Percentiles rank a stretch among this genome's conserved stretches.
These are phyloP conservation scores for Apogon hyalosoma DNA, from an alignment of 2,797 vertebrate species.

Conservation along the genomic window DNA sequence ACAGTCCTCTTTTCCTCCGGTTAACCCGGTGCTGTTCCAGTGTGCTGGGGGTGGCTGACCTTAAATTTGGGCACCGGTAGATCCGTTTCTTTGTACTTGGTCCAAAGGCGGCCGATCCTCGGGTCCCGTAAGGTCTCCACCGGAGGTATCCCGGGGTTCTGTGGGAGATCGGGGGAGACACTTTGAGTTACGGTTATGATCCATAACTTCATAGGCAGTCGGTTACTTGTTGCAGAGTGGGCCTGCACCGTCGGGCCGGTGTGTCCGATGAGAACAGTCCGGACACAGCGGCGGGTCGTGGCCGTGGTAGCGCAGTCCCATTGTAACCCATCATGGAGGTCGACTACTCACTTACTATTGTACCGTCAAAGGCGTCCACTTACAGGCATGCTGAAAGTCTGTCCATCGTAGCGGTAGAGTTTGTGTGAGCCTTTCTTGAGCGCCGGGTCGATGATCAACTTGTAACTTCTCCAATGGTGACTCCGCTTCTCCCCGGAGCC, in stretches of 20 bases:
- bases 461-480: constrained; percentile 99
- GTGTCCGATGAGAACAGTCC: background rate
- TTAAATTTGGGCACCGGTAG: constrained; percentile 98
- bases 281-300: constrained; percentile 35
- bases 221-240: constrained; percentile 73
- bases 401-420: constrained; percentile 98
- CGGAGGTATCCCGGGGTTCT: constrained; percentile 94
- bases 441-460: constrained; percentile 99
- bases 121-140: constrained; percentile 96
- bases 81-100: constrained; percentile 96
- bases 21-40: constrained; percentile 10
- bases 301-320: constrained; percentile 52
- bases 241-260: constrained; percentile 10
- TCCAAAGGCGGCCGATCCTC: constrained; percentile 96
- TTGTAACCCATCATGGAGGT: constrained; percentile 76
- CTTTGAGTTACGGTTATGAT: constrained; percentile 54
- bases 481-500: constrained; percentile 96
- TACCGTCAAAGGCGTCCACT: constrained; percentile 75
- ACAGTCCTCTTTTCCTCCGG: constrained; percentile 58
- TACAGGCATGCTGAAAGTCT: constrained; percentile 95
- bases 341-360: constrained; percentile 74
- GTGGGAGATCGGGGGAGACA: constrained; percentile 44
- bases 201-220: constrained; percentile 48
- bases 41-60: constrained; percentile 88
- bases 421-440: constrained; percentile 97